phyloP scores from a whole-genome alignment of 1,140 invertebrate genomes.

The Drosophila melanogaster region DNA sequence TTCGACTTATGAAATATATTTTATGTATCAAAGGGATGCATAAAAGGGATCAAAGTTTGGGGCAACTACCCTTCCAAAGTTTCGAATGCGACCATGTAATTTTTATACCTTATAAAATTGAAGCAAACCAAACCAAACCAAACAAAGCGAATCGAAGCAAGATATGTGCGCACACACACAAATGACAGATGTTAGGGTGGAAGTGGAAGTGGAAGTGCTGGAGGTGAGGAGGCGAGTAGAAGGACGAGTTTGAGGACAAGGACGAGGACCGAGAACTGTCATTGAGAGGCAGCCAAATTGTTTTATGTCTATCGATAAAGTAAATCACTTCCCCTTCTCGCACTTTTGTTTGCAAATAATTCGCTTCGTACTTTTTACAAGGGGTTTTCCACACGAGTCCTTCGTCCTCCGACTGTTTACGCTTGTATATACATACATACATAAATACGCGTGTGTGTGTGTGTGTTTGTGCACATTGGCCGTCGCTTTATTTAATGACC shows the following conservation, averaged over 20 bases:
- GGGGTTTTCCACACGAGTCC: conserved; percentile 30
- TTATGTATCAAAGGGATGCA: neutral
- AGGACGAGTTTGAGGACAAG: conserved; percentile 2
- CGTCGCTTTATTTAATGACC: conserved; percentile 50
- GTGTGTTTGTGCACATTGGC: conserved; percentile 9
- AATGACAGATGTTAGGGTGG: conserved; percentile 37
- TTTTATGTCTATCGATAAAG: conserved; percentile 77
- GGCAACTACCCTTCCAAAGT: conserved; percentile 19
- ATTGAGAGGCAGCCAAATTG: conserved; percentile 60
- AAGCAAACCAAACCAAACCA: conserved; percentile 33
- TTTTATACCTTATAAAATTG: conserved; percentile 67
- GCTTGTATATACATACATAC: conserved; percentile 6
- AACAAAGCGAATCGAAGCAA: conserved; percentile 34
- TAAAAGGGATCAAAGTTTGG: conserved; percentile 19
- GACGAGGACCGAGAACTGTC: conserved; percentile 19
- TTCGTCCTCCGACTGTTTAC: conserved; percentile 34
- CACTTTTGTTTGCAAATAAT: conserved; percentile 62
- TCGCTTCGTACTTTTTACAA: conserved; percentile 56
- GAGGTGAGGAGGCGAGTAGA: conserved; percentile 10
- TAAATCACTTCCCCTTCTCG: conserved; percentile 64
- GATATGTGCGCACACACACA: conserved; percentile 28
- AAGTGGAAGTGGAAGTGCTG: neutral
- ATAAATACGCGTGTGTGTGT: neutral
- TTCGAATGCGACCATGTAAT: conserved; percentile 43
- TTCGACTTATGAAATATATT: neutral